A percentile compares a stretch with the other conserved stretches of the same genome.
These are phyloP conservation scores for Rana temporaria DNA, from an alignment of 2,113 vertebrate genomes.

Conservation along the genomic window DNA sequence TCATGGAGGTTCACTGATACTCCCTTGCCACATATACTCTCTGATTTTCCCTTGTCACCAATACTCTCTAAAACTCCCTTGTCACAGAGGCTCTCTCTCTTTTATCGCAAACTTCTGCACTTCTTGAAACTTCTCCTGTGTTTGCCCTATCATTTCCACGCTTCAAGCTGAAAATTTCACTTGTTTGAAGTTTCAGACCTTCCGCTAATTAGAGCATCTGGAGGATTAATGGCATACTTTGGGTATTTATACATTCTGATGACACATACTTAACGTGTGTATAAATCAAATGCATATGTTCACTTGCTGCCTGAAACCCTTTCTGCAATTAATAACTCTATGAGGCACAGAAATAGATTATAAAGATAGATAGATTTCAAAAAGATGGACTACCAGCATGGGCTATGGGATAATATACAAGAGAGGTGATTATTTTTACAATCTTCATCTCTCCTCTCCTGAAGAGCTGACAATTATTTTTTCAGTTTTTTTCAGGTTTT, in stretches of 20 bases:
- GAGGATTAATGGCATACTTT: constrained; percentile 46
- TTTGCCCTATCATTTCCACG: constrained; percentile 9
- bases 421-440: background rate
- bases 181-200: constrained; percentile 51
- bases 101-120: background rate
- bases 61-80: no score
- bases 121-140: background rate
- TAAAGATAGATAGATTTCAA: background rate
- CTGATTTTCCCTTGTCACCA: no score
- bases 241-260: constrained; percentile 21
- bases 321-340: background rate
- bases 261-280: constrained; percentile 23
- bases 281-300: constrained; percentile 35
- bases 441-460: no score
- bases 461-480: background rate
- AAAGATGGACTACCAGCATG: background rate
- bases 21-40: no score
- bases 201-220: constrained; percentile 48
- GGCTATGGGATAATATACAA: background rate
- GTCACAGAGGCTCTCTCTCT: no score
- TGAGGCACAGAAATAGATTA: background rate
- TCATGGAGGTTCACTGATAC: no score
- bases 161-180: constrained; percentile 20
- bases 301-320: background rate
- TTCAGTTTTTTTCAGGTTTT: background rate